A percentile compares a stretch with the other conserved stretches of the same genome.
These are phyloP conservation scores for Poeciliopsis retropinna DNA, from an alignment of 2,113 vertebrate genomes.

Conservation along the genomic window DNA sequence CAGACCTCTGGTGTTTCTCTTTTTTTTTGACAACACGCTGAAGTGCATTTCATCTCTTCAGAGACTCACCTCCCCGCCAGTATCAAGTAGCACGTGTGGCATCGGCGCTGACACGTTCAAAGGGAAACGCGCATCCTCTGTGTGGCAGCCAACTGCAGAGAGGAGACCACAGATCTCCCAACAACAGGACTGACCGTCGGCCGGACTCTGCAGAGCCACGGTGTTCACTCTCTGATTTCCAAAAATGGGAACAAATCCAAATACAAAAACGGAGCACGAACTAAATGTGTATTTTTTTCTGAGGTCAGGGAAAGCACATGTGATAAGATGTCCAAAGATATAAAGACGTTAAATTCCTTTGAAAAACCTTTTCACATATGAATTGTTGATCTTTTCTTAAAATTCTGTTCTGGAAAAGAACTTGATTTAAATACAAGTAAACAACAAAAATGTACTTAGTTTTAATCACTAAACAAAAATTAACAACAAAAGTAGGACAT, in stretches of 20 bases:
- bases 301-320: too few relatives aligned
- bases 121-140: conserved; percentile 21
- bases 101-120: conserved; percentile 16
- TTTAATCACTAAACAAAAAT: too few relatives aligned
- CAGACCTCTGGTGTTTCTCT: conserved; percentile 26
- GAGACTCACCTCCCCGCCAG: conserved; percentile 13
- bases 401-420: too few relatives aligned
- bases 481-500: too few relatives aligned
- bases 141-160: conserved; percentile 16
- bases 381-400: too few relatives aligned
- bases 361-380: too few relatives aligned
- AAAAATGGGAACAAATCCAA: neutral
- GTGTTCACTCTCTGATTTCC: neutral
- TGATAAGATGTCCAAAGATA: too few relatives aligned
- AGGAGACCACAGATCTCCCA: conserved; percentile 17
- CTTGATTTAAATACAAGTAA: too few relatives aligned
- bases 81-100: conserved; percentile 11
- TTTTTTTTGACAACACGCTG: conserved; percentile 38
- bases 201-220: neutral
- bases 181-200: conserved; percentile 15
- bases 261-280: neutral
- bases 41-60: conserved; percentile 44
- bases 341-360: too few relatives aligned
- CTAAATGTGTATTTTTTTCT: too few relatives aligned
- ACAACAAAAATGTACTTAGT: too few relatives aligned